These are phyloP conservation scores for Melanaphis sacchari DNA, from an alignment of 1,140 invertebrate genomes.

Conservation along the genomic window DNA sequence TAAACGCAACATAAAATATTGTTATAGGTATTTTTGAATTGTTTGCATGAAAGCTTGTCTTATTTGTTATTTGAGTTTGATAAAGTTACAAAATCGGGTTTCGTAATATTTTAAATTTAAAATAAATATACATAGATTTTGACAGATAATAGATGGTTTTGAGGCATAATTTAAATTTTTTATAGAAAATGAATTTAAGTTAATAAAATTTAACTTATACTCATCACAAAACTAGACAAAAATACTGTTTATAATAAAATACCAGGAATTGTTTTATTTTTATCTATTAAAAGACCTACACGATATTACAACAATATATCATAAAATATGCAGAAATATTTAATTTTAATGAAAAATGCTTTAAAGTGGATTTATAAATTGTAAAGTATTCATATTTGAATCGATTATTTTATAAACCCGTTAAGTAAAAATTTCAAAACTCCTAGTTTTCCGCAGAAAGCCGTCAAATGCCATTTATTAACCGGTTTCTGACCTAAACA, in stretches of 20 bases:
- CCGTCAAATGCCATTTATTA: too few relatives aligned
- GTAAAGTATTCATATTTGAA: too few relatives aligned
- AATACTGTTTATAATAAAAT: not conserved
- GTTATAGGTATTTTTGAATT: not conserved
- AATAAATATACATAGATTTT: not conserved
- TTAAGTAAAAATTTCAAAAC: too few relatives aligned
- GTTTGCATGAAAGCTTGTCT: not conserved
- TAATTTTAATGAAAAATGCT: too few relatives aligned
- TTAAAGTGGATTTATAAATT: too few relatives aligned
- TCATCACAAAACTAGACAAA: not conserved
- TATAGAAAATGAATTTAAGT: not conserved
- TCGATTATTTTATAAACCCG: too few relatives aligned
- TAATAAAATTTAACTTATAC: not conserved
- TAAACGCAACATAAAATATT: not conserved
- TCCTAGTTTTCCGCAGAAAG: too few relatives aligned
- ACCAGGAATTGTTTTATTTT: not conserved
- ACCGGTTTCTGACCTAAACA: too few relatives aligned
- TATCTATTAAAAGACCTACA: not conserved
- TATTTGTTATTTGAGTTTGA: not conserved
- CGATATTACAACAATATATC: not conserved
- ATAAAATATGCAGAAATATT: too few relatives aligned
- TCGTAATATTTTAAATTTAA: not conserved
- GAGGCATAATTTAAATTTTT: not conserved
- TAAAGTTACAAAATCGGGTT: not conserved
- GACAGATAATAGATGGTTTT: not conserved